A percentile compares a stretch with the other conserved stretches of the same genome.
Evolutionary conservation across 1,140 invertebrate genomes (phyloP).

Genomic region (Linepithema humile): DNA sequence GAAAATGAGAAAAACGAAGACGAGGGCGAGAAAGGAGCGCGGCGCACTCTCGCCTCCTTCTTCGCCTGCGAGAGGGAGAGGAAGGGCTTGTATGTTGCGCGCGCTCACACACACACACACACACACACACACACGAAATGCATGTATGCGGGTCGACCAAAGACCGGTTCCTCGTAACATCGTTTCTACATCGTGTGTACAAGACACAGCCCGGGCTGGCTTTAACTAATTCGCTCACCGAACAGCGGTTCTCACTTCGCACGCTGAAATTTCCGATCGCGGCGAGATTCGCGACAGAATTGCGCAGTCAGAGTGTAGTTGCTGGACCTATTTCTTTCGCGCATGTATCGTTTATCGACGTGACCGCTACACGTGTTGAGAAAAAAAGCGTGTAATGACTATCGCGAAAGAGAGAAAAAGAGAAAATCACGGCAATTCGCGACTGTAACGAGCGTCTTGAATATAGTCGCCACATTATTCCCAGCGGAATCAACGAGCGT

Average conservation of each 20-base stretch:
- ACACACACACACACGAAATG: not conserved
- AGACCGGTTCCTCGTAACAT: conserved; percentile 82
- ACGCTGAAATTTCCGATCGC: conserved; percentile 34
- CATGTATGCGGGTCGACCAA: conserved; percentile 58
- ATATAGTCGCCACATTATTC: conserved; percentile 64
- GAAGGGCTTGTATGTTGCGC: not conserved
- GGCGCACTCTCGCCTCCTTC: conserved; percentile 4
- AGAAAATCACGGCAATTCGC: conserved; percentile 54
- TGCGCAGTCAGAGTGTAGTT: not conserved
- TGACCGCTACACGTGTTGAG: not conserved
- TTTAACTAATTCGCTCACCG: conserved; percentile 80
- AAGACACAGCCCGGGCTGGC: conserved; percentile 73
- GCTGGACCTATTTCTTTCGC: not conserved
- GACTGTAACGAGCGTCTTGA: conserved; percentile 73
- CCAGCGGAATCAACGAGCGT: conserved; percentile 66
- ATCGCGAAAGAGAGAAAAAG: not conserved
- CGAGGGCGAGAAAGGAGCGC: conserved; percentile 37
- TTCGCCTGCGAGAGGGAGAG: not conserved
- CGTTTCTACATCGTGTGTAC: conserved; percentile 81
- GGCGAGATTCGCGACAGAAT: not conserved
- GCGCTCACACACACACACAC: not conserved
- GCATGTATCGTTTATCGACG: not conserved
- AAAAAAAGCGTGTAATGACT: conserved; percentile 22
- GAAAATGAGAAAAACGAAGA: conserved; percentile 73
- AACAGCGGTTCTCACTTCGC: conserved; percentile 60